Evolutionary conservation across 1,140 invertebrate genomes (phyloP).

Genomic region (Diabrotica virgifera): DNA sequence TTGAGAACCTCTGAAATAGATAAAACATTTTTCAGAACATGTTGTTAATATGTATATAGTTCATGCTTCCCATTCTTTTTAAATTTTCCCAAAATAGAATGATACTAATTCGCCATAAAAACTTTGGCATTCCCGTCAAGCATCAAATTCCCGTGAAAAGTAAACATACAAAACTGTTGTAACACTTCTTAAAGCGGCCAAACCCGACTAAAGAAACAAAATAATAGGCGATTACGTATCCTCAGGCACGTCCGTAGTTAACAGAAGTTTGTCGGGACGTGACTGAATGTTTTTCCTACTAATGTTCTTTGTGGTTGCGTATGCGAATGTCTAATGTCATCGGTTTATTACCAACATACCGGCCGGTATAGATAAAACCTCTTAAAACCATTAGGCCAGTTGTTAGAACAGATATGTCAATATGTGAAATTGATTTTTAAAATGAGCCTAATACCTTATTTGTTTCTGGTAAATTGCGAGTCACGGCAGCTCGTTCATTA

Average conservation of each 20-base stretch:
- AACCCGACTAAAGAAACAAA: background rate
- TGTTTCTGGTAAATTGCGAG: too few relatives aligned
- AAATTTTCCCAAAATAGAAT: too few relatives aligned
- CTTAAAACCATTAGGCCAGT: background rate
- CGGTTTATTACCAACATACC: conserved; percentile 1
- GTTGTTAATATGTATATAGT: too few relatives aligned
- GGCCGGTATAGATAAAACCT: conserved; percentile 2
- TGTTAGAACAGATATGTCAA: background rate
- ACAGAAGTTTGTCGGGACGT: conserved; percentile 1
- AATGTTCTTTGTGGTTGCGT: conserved; percentile 2
- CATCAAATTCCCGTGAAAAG: background rate
- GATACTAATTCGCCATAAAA: background rate
- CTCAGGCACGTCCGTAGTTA: conserved; percentile 1
- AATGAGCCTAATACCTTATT: too few relatives aligned
- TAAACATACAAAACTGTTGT: conserved; percentile 1
- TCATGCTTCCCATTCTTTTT: too few relatives aligned
- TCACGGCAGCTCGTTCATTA: too few relatives aligned
- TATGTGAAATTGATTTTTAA: too few relatives aligned
- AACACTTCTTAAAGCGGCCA: background rate
- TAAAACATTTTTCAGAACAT: too few relatives aligned
- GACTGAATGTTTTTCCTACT: conserved; percentile 2
- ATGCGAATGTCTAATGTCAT: conserved; percentile 2
- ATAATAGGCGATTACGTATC: background rate
- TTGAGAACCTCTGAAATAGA: too few relatives aligned
- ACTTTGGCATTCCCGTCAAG: conserved; percentile 2